Evolutionary conservation across 2,888 invertebrate species (phyloP), one percentile per base, ranked within the genome.

Genomic region (Zaprionus bogoriensis): DNA sequence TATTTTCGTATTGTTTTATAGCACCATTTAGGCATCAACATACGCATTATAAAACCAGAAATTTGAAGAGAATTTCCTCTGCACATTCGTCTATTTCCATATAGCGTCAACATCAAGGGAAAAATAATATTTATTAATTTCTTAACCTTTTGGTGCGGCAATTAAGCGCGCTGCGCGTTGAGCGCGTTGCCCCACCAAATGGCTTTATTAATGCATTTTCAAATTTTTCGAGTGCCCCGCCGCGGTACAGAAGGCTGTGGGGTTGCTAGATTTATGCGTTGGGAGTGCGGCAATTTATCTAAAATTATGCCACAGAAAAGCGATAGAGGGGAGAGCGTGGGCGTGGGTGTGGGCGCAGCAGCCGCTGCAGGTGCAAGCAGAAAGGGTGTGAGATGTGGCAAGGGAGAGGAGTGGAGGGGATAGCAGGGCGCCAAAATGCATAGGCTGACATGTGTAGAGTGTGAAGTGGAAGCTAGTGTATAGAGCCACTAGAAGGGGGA

Each of bases 131-230:
- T 62, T 53, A 61, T 79, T 62, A 30, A 67, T 71, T 67, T 72
- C 30, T 60, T 79, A 67, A 76, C 80, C 80, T 79, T 62, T 76
- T 57, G 72, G 22, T 46, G 28, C 28, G 51, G 46, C 75, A 75
- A 76, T 79, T 79, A 72, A 48, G 71, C 20, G 30, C 9, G 30
- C n/a, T 23, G 41, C 45, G 41, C 32, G 45, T 46, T 47, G n/a
- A n/a, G n/a, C 36, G 36, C 10, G 25, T 28, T 39, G 9, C 30
- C 12, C 46, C 9, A 41, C 12, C 53, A 48, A 70, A 70, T 58
- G 52, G 17, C n/a, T 59, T 67, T 64, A 75, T 71, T 67, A 79
- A 75, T 75, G 80, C 57, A 67, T 76, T 76, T 46, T 28, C 45
- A 51, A 59, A 75, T 47, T 62, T 51, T 51, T 36, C 32, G 1